phyloP scores from a whole-genome alignment of 2,113 vertebrate genomes.

The Theropithecus gelada region DNA sequence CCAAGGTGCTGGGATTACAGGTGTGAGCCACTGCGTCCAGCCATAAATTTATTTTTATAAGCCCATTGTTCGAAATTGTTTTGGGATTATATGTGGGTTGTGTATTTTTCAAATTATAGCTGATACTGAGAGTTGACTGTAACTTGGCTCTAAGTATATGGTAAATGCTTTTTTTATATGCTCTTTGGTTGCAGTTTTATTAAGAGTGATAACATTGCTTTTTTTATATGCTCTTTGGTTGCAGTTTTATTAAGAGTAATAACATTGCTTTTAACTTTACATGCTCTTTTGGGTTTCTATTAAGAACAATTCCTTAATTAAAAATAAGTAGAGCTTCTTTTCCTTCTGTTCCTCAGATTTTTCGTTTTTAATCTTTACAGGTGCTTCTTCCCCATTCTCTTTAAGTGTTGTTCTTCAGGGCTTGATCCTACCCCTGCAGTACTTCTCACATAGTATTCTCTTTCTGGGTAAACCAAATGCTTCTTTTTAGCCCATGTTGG shows the following conservation, averaged over 20 bases:
- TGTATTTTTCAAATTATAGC: neutral
- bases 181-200: slow-evolving; percentile 4
- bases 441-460: neutral
- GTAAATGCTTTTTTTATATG: neutral
- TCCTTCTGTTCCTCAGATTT: neutral
- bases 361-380: neutral
- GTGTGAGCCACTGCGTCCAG: no score
- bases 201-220: neutral
- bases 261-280: neutral
- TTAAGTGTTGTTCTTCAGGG: neutral
- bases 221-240: neutral
- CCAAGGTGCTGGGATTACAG: no score
- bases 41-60: slow-evolving; percentile 25
- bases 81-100: neutral
- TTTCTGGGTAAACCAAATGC: neutral
- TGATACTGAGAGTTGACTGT: neutral
- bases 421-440: neutral
- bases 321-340: neutral
- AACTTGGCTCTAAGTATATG: neutral
- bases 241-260: neutral
- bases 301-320: slow-evolving; percentile 33
- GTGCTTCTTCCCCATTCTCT: neutral
- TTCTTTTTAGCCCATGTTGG: neutral
- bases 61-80: neutral
- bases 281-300: neutral